phyloP scores from a whole-genome alignment of 2,888 invertebrate species.

The Drosophila ezoana region DNA sequence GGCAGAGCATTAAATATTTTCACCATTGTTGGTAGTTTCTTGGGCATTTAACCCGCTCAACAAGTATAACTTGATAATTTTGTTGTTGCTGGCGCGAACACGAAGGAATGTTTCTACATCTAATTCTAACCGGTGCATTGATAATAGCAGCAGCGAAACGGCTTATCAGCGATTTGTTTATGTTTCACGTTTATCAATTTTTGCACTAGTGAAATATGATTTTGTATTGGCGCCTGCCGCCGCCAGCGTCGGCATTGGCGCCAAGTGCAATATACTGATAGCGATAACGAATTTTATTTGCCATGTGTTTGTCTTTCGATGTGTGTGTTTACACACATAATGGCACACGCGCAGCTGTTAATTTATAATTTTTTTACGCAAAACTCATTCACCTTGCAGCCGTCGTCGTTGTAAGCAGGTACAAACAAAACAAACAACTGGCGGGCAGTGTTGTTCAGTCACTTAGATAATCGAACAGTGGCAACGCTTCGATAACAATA shows the following conservation, averaged over 20 bases:
- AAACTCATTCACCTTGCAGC: constrained; percentile 66
- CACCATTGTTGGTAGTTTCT: constrained; percentile 72
- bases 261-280: constrained; percentile 42
- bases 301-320: neutral
- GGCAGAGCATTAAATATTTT: constrained; percentile 63
- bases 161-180: constrained; percentile 74
- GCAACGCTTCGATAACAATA: constrained; percentile 25
- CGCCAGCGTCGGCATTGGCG: constrained; percentile 26
- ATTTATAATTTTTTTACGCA: constrained; percentile 39
- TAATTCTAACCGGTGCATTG: constrained; percentile 69
- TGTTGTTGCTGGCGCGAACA: constrained; percentile 53
- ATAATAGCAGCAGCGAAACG: constrained; percentile 44
- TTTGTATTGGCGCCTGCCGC: constrained; percentile 25
- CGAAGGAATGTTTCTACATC: constrained; percentile 42
- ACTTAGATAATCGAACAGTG: constrained; percentile 12
- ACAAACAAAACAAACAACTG: constrained; percentile 74
- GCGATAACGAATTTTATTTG: constrained; percentile 40
- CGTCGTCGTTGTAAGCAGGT: constrained; percentile 60
- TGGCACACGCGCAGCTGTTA: constrained; percentile 52
- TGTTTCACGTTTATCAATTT: constrained; percentile 73
- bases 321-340: constrained; percentile 1
- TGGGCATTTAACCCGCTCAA: constrained; percentile 70
- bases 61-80: constrained; percentile 73
- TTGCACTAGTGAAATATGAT: constrained; percentile 47
- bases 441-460: constrained; percentile 48